Conservation (phyloP, 2,113 vertebrate species). For the Polypterus senegalus region DNA sequence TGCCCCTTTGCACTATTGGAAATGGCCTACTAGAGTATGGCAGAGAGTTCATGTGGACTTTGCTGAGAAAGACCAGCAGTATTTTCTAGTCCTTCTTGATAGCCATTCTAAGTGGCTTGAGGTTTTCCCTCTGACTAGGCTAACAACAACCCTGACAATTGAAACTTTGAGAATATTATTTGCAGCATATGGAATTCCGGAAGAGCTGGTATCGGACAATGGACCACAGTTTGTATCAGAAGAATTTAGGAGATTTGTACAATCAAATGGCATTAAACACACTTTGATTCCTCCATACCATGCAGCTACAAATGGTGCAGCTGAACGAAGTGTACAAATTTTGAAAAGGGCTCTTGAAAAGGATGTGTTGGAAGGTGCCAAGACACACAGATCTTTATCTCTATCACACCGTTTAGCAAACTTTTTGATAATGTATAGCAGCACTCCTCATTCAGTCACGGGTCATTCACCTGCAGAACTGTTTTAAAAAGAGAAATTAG, state of each 20-base stretch:
- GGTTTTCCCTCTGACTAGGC: too few species aligned
- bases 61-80: background rate
- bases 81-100: background rate
- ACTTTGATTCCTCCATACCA: conserved; percentile 1
- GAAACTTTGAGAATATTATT: too few species aligned
- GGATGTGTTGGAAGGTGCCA: background rate
- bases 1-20: background rate
- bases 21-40: conserved; percentile 2
- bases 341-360: conserved; percentile 1
- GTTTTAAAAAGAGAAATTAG: background rate
- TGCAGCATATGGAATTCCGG: too few species aligned
- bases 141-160: too few species aligned
- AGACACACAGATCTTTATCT: background rate
- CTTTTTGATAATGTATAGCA: conserved; percentile 3
- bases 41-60: background rate
- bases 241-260: too few species aligned
- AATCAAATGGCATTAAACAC: background rate
- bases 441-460: background rate
- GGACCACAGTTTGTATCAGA: too few species aligned
- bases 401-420: background rate
- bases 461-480: background rate
- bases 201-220: too few species aligned
- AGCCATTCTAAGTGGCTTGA: too few species aligned
- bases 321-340: background rate
- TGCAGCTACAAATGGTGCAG: background rate